These are phyloP conservation scores for Psittacus erithacus DNA, from an alignment of 2,113 vertebrate species.

Conservation along the genomic window DNA sequence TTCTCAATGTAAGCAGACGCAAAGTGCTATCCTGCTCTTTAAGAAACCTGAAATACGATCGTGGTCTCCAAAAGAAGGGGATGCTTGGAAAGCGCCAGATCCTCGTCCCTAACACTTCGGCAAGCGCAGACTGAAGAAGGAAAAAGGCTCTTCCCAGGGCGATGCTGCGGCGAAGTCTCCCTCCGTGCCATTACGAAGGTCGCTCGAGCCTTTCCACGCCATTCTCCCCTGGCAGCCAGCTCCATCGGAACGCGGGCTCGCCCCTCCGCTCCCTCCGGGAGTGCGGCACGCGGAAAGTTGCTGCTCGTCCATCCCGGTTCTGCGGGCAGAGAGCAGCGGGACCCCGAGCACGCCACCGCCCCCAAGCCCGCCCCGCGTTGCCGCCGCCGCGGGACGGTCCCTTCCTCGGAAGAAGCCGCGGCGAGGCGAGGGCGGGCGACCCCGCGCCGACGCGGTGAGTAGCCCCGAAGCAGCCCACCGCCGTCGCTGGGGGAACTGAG, in stretches of 20 bases:
- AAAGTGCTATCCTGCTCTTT: background rate
- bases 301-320: background rate
- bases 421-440: background rate
- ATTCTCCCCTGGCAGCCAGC: background rate
- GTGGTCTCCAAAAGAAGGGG: background rate
- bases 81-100: accelerated
- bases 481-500: background rate
- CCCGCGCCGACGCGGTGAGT: background rate
- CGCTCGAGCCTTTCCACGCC: background rate
- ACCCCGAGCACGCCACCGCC: background rate
- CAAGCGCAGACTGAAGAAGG: accelerated
- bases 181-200: accelerated
- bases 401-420: background rate
- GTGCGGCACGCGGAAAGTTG: background rate
- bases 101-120: background rate
- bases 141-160: background rate
- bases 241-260: background rate
- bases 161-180: accelerated
- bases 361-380: background rate
- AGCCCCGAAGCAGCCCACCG: background rate
- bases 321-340: background rate
- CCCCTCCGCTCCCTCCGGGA: background rate
- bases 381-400: background rate
- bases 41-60: background rate
- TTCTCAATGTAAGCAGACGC: accelerated